Evolutionary conservation across 2,797 vertebrate genomes (phyloP), one percentile per base, ranked within the genome.

Genomic region (Semotilus atromaculatus): DNA sequence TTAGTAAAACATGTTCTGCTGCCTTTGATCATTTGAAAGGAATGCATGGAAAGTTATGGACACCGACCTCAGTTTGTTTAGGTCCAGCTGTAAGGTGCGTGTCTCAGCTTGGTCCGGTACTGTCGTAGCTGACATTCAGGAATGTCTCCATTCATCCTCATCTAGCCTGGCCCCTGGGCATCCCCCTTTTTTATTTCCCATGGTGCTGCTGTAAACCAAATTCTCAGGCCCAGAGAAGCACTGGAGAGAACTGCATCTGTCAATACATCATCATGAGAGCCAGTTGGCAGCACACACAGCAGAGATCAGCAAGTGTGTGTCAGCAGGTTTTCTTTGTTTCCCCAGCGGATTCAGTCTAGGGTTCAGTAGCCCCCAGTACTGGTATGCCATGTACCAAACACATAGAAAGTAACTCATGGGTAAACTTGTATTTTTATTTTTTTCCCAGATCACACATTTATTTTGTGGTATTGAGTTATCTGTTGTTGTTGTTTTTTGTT

Each of bases 101-200:
- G 89, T 87, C 76, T 91, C 90, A 91, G 89, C 90, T 90, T 53
- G 91, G 89, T 91, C 86, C 91, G 91, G 93, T 93, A 92, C 91
- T 92, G 90, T 86, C 90, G 77, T 86, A 85, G 89, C 91, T 94
- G 93, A 93, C 93, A 93, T 90, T 91, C 92, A 92, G 85, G 93
- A 86, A 94, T 93, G 90, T 93, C 91, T 93, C 92, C 92, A 94
- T 96, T 93, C 90, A 94, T 94, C 92, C 92, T 95, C 91, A 93
- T 94, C 92, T 91, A 66, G 86, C 87, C 87, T 18, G 67, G 90
- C 91, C 91, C 88, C 19, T 86, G 89, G 92, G 90, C 91, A 72
- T 92, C 92, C 93, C 91, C 89, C 29, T 90, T 90, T 90, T 91
- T 92, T 89, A 93, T 92, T 93, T 92, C 91, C 92, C 92, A 76